Evolutionary conservation across 2,113 vertebrate species (phyloP).

Genomic region (Takifugu bimaculatus): DNA sequence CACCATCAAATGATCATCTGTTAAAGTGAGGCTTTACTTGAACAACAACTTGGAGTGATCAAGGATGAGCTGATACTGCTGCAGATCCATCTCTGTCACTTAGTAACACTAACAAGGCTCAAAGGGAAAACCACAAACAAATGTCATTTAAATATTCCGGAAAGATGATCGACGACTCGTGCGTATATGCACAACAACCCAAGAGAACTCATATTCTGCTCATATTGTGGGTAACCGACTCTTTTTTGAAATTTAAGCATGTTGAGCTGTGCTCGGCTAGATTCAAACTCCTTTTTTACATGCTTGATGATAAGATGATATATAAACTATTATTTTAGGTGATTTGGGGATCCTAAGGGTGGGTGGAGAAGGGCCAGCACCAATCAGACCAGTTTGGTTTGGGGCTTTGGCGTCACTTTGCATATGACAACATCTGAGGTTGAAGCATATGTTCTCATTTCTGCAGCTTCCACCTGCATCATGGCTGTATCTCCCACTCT

Average conservation of each 20-base stretch:
- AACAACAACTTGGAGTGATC: too few species aligned
- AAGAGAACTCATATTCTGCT: too few species aligned
- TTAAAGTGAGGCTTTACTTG: too few species aligned
- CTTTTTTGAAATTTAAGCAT: too few species aligned
- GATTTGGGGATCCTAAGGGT: not conserved
- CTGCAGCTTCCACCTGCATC: conserved; percentile 3
- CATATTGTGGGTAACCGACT: too few species aligned
- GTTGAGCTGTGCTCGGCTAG: too few species aligned
- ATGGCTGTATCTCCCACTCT: conserved; percentile 48
- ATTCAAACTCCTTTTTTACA: too few species aligned
- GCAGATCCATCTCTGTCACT: conserved; percentile 10
- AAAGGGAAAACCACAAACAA: conserved; percentile 56
- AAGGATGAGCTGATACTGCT: not conserved
- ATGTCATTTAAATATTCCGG: conserved; percentile 57
- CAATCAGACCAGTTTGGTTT: not conserved
- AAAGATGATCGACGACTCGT: conserved; percentile 20
- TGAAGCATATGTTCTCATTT: too few species aligned
- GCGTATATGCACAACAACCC: not conserved
- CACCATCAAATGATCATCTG: too few species aligned
- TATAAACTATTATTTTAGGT: conserved; percentile 18
- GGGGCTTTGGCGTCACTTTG: too few species aligned
- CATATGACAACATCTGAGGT: too few species aligned
- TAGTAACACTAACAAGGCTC: conserved; percentile 7
- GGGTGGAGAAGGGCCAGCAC: conserved; percentile 6
- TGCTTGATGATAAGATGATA: not conserved